A percentile compares a stretch with the other conserved stretches of the same genome.
Conservation (phyloP, 2,888 invertebrate species). For the Phortica magna region DNA sequence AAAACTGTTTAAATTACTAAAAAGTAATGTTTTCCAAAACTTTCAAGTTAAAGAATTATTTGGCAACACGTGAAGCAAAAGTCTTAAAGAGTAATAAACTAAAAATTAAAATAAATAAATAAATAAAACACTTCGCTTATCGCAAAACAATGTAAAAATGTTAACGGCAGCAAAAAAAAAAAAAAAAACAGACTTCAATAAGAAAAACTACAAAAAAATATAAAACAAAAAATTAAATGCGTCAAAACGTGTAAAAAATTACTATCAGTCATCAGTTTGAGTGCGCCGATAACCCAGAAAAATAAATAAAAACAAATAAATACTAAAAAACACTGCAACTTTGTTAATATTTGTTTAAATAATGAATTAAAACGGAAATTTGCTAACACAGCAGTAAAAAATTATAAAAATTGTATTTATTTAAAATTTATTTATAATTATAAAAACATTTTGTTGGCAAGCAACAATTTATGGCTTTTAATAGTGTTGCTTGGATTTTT, state of each 20-base stretch:
- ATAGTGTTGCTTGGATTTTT: not conserved
- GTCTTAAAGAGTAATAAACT: not conserved
- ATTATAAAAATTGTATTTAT: too few species aligned
- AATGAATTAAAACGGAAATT: not conserved
- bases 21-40: too few species aligned
- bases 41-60: not conserved
- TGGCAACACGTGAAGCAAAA: not conserved
- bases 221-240: constrained; percentile 1
- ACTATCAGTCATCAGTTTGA: constrained; percentile 12
- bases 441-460: not conserved
- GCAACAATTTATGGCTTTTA: too few species aligned
- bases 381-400: not conserved
- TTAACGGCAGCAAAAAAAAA: not conserved
- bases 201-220: not conserved
- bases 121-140: not conserved
- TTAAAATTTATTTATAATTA: not conserved
- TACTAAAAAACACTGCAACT: not conserved
- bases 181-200: not conserved
- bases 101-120: not conserved
- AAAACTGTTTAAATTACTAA: too few species aligned
- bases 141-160: constrained; percentile 8
- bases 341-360: not conserved
- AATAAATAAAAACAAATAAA: not conserved
- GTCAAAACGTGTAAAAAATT: not conserved
- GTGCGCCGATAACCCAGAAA: constrained; percentile 25